Evolutionary conservation across 2,888 invertebrate species (phyloP).

Genomic region (Strigamia transsilvanica): DNA sequence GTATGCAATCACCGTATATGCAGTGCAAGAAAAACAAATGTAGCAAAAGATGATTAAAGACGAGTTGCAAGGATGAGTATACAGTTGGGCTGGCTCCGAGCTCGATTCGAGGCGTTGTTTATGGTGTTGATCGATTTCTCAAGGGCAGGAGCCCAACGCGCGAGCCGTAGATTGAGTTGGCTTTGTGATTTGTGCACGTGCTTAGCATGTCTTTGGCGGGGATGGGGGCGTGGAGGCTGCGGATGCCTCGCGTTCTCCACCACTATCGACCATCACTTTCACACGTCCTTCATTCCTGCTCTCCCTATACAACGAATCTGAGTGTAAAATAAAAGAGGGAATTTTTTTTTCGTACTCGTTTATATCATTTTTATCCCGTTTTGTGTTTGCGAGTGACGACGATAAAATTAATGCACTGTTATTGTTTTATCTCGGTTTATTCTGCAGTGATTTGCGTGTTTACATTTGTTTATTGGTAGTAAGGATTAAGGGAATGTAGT

Average conservation of each 20-base stretch:
- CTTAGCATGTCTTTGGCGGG: slow-evolving; percentile 41
- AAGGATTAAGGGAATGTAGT: slow-evolving; percentile 6
- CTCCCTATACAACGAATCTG: background rate
- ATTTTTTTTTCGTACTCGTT: background rate
- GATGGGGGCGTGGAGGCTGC: slow-evolving; percentile 29
- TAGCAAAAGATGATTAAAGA: slow-evolving; percentile 29
- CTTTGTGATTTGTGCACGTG: slow-evolving; percentile 42
- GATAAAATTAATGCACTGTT: background rate
- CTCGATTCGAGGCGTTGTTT: slow-evolving; percentile 15
- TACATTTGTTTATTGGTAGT: background rate
- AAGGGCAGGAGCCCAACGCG: slow-evolving; percentile 37
- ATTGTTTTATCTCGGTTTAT: slow-evolving; percentile 1
- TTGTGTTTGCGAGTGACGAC: background rate
- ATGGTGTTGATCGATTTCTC: slow-evolving; percentile 42
- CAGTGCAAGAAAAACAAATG: background rate
- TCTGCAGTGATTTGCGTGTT: slow-evolving; percentile 9
- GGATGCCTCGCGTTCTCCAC: slow-evolving; percentile 37
- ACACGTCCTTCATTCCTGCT: slow-evolving; percentile 36
- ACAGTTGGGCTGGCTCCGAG: background rate
- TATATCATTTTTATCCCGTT: background rate
- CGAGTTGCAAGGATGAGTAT: background rate
- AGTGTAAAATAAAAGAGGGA: background rate
- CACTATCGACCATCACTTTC: slow-evolving; percentile 35
- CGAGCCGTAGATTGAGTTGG: slow-evolving; percentile 35
- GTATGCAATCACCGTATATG: background rate